Evolutionary conservation across 2,797 vertebrate species (phyloP).

Genomic region (Spondyliosoma cantharus): DNA sequence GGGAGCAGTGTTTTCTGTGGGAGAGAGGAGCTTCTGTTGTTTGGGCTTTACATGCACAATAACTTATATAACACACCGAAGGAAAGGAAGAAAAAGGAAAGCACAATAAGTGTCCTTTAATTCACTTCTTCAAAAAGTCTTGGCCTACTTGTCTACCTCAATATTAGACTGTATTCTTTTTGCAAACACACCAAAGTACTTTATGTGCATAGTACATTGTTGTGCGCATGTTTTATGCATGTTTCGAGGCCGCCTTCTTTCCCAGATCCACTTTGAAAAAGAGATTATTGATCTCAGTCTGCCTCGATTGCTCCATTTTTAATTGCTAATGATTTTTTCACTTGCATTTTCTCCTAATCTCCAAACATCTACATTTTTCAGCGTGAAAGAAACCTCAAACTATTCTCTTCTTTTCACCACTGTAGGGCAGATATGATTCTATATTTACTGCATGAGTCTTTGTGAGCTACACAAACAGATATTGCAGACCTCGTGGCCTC

Average conservation of each 20-base stretch:
- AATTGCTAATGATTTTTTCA: constrained; percentile 1
- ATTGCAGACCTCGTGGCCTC: not conserved
- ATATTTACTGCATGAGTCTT: not conserved
- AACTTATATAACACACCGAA: too few species aligned
- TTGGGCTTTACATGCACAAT: too few species aligned
- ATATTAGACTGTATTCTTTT: constrained; percentile 12
- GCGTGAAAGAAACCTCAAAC: not conserved
- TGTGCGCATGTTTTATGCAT: constrained; percentile 24
- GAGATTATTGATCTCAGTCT: constrained; percentile 12
- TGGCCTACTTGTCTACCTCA: not conserved
- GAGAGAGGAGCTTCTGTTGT: too few species aligned
- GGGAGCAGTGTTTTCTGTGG: too few species aligned
- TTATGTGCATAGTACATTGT: constrained; percentile 8
- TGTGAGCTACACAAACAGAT: constrained; percentile 11
- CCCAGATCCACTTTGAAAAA: constrained; percentile 3
- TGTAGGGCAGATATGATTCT: not conserved
- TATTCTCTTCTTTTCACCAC: not conserved
- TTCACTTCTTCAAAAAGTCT: not conserved
- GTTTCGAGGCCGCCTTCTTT: not conserved
- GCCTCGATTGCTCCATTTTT: constrained; percentile 3
- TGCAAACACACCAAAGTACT: not conserved
- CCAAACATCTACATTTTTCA: not conserved
- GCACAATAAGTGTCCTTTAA: not conserved
- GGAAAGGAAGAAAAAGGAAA: too few species aligned
- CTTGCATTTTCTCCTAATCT: not conserved